Evolutionary conservation across 2,797 vertebrate genomes (phyloP), one percentile per base, ranked within the genome.

Genomic region (Gadopsis marmoratus): DNA sequence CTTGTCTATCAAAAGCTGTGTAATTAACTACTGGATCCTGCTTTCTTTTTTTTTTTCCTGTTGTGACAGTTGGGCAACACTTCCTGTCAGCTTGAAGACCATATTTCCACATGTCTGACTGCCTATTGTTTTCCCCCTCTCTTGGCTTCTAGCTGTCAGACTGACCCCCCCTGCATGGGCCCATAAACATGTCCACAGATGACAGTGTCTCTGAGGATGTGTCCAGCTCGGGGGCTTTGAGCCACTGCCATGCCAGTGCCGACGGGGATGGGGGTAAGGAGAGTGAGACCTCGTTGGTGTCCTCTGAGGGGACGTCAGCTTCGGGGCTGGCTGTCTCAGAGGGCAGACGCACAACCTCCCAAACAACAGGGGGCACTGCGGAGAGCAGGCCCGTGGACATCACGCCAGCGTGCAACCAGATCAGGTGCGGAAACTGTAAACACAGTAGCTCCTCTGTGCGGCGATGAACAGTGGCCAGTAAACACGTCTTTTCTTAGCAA

Each of bases 151-250:
- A 95, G 95, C 83, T 89, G 85, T 93, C 89, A 79, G 70, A 86
- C 74, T 86, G 83, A 64, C 85, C 89, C 72, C 70, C 77, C 68
- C 82, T 76, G 58, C 90, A 84, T 81, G 90, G 94, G 91, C 88
- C 89, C 83, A 85, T 95, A 96, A 96, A 93, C 93, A 96, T 96
- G 95, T 95, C 88, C 82, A 94, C 95, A 93, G 95, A 96, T 88
- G 95, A 95, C 94, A 96, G 96, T 89, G 88, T 94, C 82, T 95
- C 95, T 91, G 95, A 96, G 94, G 95, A 96, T 51, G 95, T 95
- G 90, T 94, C 87, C 87, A 94, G 86, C 93, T 95, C 91, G 37
- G 16, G 90, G 89, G 93, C 93, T 84, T 85, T 94, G 90, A 94
- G 89, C 87, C 93, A 90, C 59, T 85, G 92, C 85, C 94, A 91